Evolutionary conservation across 2,888 invertebrate genomes (phyloP).

Genomic region (Cephus rjabovi): DNA sequence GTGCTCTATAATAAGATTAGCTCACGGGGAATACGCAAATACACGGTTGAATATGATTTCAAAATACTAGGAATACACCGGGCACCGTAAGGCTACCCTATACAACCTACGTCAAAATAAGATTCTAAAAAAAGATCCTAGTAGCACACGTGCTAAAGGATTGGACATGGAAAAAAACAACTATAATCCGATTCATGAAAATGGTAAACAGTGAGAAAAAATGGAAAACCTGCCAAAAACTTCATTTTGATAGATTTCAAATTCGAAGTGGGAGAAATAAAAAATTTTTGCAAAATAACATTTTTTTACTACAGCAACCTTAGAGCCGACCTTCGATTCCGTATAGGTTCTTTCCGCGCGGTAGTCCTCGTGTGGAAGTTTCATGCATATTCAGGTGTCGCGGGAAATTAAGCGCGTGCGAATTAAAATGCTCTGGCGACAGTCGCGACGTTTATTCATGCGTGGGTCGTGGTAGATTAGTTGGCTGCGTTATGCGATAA

Average conservation of each 20-base stretch:
- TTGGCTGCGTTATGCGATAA: neutral
- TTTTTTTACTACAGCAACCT: too few relatives aligned
- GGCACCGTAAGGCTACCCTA: neutral
- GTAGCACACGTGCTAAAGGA: neutral
- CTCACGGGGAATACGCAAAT: neutral
- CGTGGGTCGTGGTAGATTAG: neutral
- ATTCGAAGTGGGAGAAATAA: neutral
- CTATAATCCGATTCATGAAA: neutral
- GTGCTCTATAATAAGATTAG: neutral
- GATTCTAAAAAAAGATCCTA: neutral
- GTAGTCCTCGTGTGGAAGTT: constrained; percentile 14
- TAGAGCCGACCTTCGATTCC: too few relatives aligned
- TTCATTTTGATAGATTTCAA: neutral
- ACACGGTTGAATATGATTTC: neutral
- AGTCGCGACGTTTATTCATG: neutral
- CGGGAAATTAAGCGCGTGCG: constrained; percentile 47
- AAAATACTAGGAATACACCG: neutral
- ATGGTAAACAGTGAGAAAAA: neutral
- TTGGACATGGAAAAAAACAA: neutral
- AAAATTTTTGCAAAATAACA: too few relatives aligned
- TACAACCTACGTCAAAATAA: neutral
- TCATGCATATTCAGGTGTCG: constrained; percentile 47
- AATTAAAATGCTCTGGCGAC: constrained; percentile 46
- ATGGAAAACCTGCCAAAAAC: neutral
- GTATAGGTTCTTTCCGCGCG: neutral